Conservation (phyloP, 2,888 invertebrate genomes). For the Polylopha cassiicola region DNA sequence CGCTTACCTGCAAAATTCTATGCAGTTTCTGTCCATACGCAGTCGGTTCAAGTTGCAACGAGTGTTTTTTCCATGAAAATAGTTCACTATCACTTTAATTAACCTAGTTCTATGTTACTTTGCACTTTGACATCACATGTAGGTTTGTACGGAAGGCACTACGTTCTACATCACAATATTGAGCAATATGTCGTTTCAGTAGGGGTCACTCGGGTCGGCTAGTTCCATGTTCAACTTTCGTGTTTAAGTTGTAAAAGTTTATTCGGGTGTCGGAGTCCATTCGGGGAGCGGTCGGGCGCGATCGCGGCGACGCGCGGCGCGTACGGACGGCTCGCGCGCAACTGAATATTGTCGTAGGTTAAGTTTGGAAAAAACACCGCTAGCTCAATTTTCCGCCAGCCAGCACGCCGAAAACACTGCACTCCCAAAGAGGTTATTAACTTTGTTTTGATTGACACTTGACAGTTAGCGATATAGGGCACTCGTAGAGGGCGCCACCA, state of each 20-base stretch:
- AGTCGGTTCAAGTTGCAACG: slow-evolving; percentile 29
- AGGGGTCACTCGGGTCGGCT: slow-evolving; percentile 55
- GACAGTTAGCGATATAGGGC: slow-evolving; percentile 39
- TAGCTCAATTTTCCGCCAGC: slow-evolving; percentile 67
- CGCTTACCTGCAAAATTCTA: slow-evolving; percentile 52
- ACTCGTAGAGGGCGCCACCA: slow-evolving; percentile 58
- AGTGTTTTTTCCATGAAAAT: slow-evolving; percentile 35
- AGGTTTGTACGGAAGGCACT: slow-evolving; percentile 70
- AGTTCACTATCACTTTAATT: slow-evolving; percentile 52
- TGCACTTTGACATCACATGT: slow-evolving; percentile 71
- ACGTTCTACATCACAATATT: slow-evolving; percentile 68
- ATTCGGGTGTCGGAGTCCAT: slow-evolving; percentile 53
- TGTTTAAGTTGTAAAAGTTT: slow-evolving; percentile 40
- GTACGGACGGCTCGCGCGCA: slow-evolving; percentile 71
- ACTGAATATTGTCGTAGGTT: slow-evolving; percentile 74
- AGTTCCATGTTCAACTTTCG: slow-evolving; percentile 38
- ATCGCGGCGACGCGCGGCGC: slow-evolving; percentile 57
- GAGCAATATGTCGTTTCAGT: slow-evolving; percentile 50
- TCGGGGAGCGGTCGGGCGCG: slow-evolving; percentile 55
- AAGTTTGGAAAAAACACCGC: slow-evolving; percentile 69
- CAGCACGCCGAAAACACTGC: slow-evolving; percentile 51
- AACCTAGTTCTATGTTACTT: slow-evolving; percentile 55
- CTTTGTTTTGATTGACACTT: too few relatives aligned
- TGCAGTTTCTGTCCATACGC: slow-evolving; percentile 60
- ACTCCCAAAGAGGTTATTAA: too few relatives aligned